phyloP scores from a whole-genome alignment of 1,140 invertebrate species.

The Brachionus manjavacas region DNA sequence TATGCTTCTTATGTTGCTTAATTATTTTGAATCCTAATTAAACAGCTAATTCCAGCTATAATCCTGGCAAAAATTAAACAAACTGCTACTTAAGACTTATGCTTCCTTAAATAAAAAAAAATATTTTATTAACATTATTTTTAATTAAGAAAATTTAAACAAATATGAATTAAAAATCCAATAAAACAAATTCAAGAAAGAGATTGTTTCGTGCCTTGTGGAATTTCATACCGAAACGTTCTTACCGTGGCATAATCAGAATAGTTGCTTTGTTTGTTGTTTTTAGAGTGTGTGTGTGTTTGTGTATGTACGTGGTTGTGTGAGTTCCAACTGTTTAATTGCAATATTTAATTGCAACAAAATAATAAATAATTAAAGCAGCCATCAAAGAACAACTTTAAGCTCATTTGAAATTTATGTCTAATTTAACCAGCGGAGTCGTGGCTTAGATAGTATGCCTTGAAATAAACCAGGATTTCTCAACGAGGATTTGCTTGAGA shows the following conservation, averaged over 20 bases:
- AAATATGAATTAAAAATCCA: background rate
- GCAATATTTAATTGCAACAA: slow-evolving; percentile 32
- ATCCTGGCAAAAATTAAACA: background rate
- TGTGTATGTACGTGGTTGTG: background rate
- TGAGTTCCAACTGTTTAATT: slow-evolving; percentile 35
- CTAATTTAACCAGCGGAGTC: background rate
- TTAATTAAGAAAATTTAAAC: background rate
- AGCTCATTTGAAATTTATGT: background rate
- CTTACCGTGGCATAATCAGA: background rate
- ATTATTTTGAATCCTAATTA: background rate
- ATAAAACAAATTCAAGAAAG: background rate
- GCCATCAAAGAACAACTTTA: background rate
- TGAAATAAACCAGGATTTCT: background rate
- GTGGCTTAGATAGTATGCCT: background rate
- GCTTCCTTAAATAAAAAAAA: background rate
- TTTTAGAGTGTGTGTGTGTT: background rate
- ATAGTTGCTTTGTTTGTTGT: slow-evolving; percentile 13
- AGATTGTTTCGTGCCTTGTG: background rate
- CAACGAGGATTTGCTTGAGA: background rate
- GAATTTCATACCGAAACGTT: background rate
- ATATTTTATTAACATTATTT: background rate
- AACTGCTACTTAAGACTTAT: background rate
- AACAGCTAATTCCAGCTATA: background rate
- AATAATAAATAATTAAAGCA: background rate
- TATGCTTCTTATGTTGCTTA: background rate